Conservation (phyloP, 2,888 invertebrate species). For the Microctonus hyperodae region DNA sequence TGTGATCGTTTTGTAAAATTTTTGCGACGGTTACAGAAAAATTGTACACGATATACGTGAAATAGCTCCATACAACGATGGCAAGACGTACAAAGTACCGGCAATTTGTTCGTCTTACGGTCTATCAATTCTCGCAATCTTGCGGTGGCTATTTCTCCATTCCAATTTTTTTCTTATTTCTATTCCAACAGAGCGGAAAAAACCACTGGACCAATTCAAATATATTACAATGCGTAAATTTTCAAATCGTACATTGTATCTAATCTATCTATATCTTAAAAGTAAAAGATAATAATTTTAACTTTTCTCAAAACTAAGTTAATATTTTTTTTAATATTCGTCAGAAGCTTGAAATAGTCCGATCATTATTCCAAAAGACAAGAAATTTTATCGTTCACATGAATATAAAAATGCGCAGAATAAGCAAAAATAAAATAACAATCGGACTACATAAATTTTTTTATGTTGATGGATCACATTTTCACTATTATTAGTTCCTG, state of each 20-base stretch:
- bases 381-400: too few species aligned
- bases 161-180: constrained; percentile 1
- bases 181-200: neutral
- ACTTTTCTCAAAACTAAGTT: too few species aligned
- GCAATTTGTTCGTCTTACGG: constrained; percentile 26
- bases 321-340: too few species aligned
- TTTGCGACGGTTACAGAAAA: constrained; percentile 4
- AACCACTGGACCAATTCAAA: constrained; percentile 16
- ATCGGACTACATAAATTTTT: too few species aligned
- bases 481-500: too few species aligned
- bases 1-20: constrained; percentile 12
- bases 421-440: too few species aligned
- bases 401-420: too few species aligned
- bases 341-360: too few species aligned
- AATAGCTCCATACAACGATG: neutral
- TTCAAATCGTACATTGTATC: constrained; percentile 10
- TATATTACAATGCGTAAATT: constrained; percentile 16
- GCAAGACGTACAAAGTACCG: constrained; percentile 23
- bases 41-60: constrained; percentile 13
- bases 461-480: too few species aligned
- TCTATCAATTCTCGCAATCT: constrained; percentile 24
- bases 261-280: constrained; percentile 2
- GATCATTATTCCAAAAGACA: too few species aligned
- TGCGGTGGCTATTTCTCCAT: constrained; percentile 9
- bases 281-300: too few species aligned